These are phyloP conservation scores for Pelagia noctiluca DNA, from an alignment of 30 jellyfish, hydroid and myxozoan species.

Conservation along the genomic window DNA sequence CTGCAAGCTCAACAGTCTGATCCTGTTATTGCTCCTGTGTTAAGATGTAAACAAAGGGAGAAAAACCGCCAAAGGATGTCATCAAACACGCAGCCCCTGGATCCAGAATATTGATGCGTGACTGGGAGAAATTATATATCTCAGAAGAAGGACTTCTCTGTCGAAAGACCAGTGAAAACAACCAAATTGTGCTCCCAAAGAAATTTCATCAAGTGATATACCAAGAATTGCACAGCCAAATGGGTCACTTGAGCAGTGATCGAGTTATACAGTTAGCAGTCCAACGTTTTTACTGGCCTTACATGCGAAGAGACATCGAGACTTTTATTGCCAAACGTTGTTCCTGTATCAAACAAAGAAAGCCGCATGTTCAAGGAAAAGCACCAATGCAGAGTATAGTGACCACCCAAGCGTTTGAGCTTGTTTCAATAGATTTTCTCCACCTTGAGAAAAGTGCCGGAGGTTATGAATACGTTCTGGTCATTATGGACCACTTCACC, in stretches of 20 bases:
- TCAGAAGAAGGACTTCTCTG: slow-evolving; percentile 38
- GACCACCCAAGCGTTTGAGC: slow-evolving; percentile 56
- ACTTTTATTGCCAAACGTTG: slow-evolving; percentile 14
- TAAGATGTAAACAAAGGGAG: slow-evolving; percentile 17
- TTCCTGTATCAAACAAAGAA: slow-evolving; percentile 31
- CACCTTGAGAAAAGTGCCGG: slow-evolving; percentile 40
- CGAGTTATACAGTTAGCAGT: slow-evolving; percentile 63
- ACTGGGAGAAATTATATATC: slow-evolving; percentile 53
- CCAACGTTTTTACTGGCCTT: slow-evolving; percentile 69
- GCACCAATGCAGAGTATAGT: slow-evolving; percentile 48
- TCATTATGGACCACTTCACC: slow-evolving; percentile 31
- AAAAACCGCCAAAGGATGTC: slow-evolving; percentile 2
- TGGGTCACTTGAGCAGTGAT: slow-evolving; percentile 65
- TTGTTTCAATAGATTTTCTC: slow-evolving; percentile 45
- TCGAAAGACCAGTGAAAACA: slow-evolving; percentile 39
- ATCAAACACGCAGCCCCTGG: slow-evolving; percentile 15
- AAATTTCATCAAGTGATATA: slow-evolving; percentile 19
- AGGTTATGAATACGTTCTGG: slow-evolving; percentile 18
- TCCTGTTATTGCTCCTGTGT: neutral
- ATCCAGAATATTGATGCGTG: slow-evolving; percentile 39
- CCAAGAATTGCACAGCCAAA: slow-evolving; percentile 54
- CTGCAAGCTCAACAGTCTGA: slow-evolving; percentile 35
- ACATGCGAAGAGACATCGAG: slow-evolving; percentile 57
- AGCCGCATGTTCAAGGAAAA: slow-evolving; percentile 6
- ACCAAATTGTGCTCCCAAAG: slow-evolving; percentile 57